These are phyloP conservation scores for Ctenopoma kingsleyae DNA, from an alignment of 2,797 vertebrate species.

Conservation along the genomic window DNA sequence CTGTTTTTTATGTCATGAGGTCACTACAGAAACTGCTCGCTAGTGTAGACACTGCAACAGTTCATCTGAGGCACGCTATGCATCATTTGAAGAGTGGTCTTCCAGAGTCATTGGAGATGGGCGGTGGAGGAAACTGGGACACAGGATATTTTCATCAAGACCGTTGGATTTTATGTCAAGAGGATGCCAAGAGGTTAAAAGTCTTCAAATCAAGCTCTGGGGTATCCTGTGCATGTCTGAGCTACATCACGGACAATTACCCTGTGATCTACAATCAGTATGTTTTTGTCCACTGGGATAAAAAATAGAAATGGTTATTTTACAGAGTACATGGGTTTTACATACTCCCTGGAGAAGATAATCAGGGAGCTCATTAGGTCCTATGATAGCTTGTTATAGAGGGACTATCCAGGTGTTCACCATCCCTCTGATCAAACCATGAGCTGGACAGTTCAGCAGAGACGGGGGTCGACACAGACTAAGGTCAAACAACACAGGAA, in stretches of 20 bases:
- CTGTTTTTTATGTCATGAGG: slow-evolving; percentile 38
- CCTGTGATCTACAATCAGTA: slow-evolving; percentile 68
- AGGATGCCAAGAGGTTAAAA: slow-evolving; percentile 57
- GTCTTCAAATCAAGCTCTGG: slow-evolving; percentile 53
- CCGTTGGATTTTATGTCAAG: slow-evolving; percentile 49
- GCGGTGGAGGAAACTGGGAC: slow-evolving; percentile 37
- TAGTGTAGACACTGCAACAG: slow-evolving; percentile 57
- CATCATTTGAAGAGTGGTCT: slow-evolving; percentile 53
- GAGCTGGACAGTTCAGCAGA: slow-evolving; percentile 43
- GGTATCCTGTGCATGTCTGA: slow-evolving; percentile 53
- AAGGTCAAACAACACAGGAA: neutral
- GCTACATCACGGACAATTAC: slow-evolving; percentile 56
- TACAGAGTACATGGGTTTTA: slow-evolving; percentile 52
- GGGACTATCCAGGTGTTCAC: slow-evolving; percentile 72
- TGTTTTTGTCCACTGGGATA: slow-evolving; percentile 62
- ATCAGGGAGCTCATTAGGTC: slow-evolving; percentile 78
- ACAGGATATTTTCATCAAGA: slow-evolving; percentile 66
- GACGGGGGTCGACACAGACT: slow-evolving; percentile 33
- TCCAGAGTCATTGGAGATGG: slow-evolving; percentile 46
- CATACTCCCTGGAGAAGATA: slow-evolving; percentile 74
- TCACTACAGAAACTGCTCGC: slow-evolving; percentile 56
- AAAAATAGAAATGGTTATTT: slow-evolving; percentile 65
- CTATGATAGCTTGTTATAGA: slow-evolving; percentile 69
- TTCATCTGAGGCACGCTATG: slow-evolving; percentile 44
- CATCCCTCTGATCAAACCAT: slow-evolving; percentile 61